Evolutionary conservation across 2,113 vertebrate species (phyloP), one percentile per base, ranked within the genome.

Genomic region (Myodes glareolus): DNA sequence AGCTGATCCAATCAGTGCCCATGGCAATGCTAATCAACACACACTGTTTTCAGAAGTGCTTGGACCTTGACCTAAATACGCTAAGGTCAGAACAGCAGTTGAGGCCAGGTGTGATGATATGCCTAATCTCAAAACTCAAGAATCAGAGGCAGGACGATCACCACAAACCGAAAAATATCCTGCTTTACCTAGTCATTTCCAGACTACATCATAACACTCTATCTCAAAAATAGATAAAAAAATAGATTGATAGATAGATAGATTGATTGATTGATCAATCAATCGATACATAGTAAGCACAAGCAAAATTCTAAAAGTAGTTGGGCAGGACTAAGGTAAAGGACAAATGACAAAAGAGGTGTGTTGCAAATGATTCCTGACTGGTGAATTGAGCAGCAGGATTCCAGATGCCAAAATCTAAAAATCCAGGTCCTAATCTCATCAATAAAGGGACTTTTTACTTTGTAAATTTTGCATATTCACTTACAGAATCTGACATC

Each of bases 341-440:
- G 3, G 5, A 78, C 47, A 88, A 63, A 55, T 72, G n/a, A 87
- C 33, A 91, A 45, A 89, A 81, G 0, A 75, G 21, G 87, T 94
- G 50, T 67, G 17, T 87, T 95, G 91, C n/a, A 75, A 86, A 92
- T 85, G 88, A 95, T 92, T 87, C 9, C 94, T 96, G 36, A n/a
- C 7, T 78, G 14, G 70, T 76, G n/a, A 92, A 72, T 78, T 88
- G 25, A 94, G 42, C 45, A 94, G 36, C 65, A 19, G 23, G 29
- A 70, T 92, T 80, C 23, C 50, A 58, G 4, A 21, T 92, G 67
- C 80, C 45, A 68, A 92, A 92, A 82, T 86, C 16, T 39, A 31
- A 21, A 81, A 93, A 67, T 3, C 45, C 50, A 86, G 21, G 21
- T 16, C 3, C 45, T 75, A 92, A 88, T 90, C 7, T 77, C 25